phyloP scores from a whole-genome alignment of 35 echinoderm and acorn worm genomes.

The Stichopus chloronotus region DNA sequence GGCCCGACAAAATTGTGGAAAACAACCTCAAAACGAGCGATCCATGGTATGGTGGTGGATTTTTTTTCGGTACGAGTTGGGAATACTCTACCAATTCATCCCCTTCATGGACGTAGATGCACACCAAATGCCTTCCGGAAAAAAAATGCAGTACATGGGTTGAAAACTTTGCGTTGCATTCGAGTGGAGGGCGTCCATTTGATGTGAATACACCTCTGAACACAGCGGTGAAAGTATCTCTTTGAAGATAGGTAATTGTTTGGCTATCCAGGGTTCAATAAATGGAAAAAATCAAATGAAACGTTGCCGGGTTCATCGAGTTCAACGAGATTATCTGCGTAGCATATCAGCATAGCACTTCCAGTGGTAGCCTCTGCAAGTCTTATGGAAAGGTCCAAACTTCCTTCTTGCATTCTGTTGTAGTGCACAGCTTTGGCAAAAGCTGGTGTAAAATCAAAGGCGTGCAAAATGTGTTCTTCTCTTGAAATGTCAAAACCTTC shows the following conservation, averaged over 20 bases:
- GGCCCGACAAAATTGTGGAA: background rate
- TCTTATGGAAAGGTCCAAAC: background rate
- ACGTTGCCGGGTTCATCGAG: constrained; percentile 29
- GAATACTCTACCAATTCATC: constrained; percentile 1
- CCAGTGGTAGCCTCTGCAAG: background rate
- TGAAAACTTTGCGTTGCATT: background rate
- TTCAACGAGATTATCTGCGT: constrained; percentile 5
- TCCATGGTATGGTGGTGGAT: background rate
- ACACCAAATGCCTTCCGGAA: background rate
- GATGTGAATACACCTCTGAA: background rate
- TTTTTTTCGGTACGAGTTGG: background rate
- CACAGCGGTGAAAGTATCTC: background rate
- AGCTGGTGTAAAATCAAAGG: constrained; percentile 12
- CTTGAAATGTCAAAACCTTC: no score
- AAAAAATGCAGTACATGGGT: background rate
- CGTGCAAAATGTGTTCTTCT: background rate
- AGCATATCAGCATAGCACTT: background rate
- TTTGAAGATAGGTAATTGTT: background rate
- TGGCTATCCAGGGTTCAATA: background rate
- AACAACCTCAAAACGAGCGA: background rate
- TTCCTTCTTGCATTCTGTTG: background rate
- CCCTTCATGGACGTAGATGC: background rate
- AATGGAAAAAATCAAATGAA: background rate
- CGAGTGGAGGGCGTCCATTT: background rate
- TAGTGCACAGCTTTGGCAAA: background rate